These are phyloP conservation scores for Oreonectes daqikongensis DNA, from an alignment of 2,797 vertebrate species.

Conservation along the genomic window DNA sequence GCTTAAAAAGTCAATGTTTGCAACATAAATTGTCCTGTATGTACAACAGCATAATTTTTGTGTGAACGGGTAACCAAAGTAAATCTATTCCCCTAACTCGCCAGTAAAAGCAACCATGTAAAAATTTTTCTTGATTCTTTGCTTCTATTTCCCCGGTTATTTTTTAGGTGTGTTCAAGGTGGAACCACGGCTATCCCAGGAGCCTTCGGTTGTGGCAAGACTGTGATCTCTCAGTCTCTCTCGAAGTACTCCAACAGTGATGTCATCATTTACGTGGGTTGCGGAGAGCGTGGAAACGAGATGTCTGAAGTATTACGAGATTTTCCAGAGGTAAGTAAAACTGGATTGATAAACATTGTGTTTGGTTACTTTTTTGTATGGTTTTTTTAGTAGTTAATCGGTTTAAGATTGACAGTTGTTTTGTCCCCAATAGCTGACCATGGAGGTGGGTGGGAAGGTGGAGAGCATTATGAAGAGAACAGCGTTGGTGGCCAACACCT, in stretches of 20 bases:
- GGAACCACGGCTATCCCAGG: slow-evolving; percentile 98
- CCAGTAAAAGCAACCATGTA: too few relatives aligned
- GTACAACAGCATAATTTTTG: too few relatives aligned
- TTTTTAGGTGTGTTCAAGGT: slow-evolving; percentile 91
- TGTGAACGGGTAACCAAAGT: too few relatives aligned
- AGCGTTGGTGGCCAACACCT: slow-evolving; percentile 95
- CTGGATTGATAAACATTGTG: background rate
- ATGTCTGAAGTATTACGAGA: slow-evolving; percentile 99
- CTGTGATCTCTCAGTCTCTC: slow-evolving; percentile 96
- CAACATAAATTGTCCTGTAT: too few relatives aligned
- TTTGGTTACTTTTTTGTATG: background rate
- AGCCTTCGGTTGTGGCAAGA: slow-evolving; percentile 97
- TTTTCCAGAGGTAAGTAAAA: slow-evolving; percentile 73
- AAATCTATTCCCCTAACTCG: too few relatives aligned
- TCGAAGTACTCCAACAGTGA: slow-evolving; percentile 99
- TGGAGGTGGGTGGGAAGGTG: slow-evolving; percentile 95
- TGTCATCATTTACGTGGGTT: slow-evolving; percentile 97
- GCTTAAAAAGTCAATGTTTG: too few relatives aligned
- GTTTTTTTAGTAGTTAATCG: too few relatives aligned
- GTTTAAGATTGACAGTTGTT: slow-evolving; percentile 47
- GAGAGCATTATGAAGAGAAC: slow-evolving; percentile 99
- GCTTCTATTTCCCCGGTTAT: slow-evolving; percentile 81
- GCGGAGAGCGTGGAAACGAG: slow-evolving; percentile 97
- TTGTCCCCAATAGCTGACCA: slow-evolving; percentile 85
- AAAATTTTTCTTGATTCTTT: slow-evolving; percentile 81